Base-by-base conservation (phyloP, 1,140 invertebrate genomes). In the Trichogramma pretiosum region DNA sequence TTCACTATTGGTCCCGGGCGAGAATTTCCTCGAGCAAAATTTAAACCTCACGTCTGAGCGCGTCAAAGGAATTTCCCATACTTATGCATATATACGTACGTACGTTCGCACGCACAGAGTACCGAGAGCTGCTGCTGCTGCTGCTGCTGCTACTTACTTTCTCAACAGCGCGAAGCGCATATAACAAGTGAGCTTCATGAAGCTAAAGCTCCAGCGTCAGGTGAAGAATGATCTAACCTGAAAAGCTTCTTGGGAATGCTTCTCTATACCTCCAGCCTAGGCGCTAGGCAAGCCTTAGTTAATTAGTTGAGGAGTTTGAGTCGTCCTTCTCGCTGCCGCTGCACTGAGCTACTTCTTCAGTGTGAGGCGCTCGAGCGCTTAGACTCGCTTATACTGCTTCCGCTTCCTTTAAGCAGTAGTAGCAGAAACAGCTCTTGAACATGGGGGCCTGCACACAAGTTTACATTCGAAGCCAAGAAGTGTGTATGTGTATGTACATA, bases 141-240 rank as follows among this genome's bases (percentile, higher is more conserved):
- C 24, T 28, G 24, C n/a, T n/a, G n/a, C n/a, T n/a, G n/a, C n/a
- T n/a, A n/a, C n/a, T n/a, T n/a, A n/a, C n/a, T n/a, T n/a, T n/a
- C n/a, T n/a, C n/a, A n/a, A n/a, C n/a, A n/a, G n/a, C n/a, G n/a
- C n/a, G n/a, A n/a, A n/a, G n/a, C n/a, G n/a, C n/a, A n/a, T n/a
- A n/a, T n/a, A n/a, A n/a, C n/a, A n/a, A n/a, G 24, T 11, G 11
- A 28, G 24, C 24, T 28, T 28, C 11, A 28, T 28, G 24, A 28
- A 28, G n/a, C 24, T 28, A 11, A 28, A n/a, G 9, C 19, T 7
- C 18, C 28, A 16, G 21, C 26, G 23, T 26, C 46, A 47, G 30
- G 37, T 47, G 46, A 47, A 47, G 46, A 47, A 47, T 47, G 37
- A 47, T 47, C 37, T 19, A 40, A 28, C 17, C 17, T 36, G 26